Evolutionary conservation across 2,113 vertebrate species (phyloP).

Genomic region (Rhadina sibilatrix): DNA sequence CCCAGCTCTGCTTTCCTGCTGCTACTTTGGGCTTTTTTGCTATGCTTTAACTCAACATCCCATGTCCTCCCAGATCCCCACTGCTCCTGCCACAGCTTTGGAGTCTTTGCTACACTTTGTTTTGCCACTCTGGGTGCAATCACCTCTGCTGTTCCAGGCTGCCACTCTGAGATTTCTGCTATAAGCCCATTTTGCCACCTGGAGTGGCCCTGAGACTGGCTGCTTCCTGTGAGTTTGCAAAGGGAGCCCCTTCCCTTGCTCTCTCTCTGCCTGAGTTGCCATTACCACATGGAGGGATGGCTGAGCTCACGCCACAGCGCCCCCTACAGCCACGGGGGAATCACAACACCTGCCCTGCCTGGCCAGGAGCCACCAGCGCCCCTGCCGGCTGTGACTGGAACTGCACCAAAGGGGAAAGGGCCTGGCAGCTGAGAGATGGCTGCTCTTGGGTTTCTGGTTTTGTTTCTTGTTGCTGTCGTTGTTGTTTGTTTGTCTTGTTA

Average conservation of each 20-base stretch:
- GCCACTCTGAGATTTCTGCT: neutral
- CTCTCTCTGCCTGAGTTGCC: too few species aligned
- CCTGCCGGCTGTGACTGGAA: neutral
- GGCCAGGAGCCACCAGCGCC: neutral
- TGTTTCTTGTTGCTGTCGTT: neutral
- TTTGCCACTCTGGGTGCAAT: neutral
- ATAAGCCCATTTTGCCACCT: neutral
- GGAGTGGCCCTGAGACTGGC: neutral
- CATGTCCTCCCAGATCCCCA: fast-evolving
- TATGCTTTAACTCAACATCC: fast-evolving
- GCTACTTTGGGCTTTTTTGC: neutral
- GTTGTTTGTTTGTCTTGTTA: neutral
- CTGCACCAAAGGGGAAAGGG: neutral
- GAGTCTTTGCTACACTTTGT: neutral
- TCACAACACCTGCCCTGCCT: fast-evolving
- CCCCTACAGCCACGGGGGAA: fast-evolving
- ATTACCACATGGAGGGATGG: fast-evolving
- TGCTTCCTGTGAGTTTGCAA: neutral
- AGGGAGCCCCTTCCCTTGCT: fast-evolving
- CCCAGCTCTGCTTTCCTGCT: neutral
- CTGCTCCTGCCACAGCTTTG: fast-evolving
- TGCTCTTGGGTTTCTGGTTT: neutral
- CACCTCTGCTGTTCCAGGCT: neutral
- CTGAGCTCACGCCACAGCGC: fast-evolving
- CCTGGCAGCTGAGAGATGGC: fast-evolving